phyloP scores from a whole-genome alignment of 1,140 invertebrate genomes.

The Penaeus chinensis region DNA sequence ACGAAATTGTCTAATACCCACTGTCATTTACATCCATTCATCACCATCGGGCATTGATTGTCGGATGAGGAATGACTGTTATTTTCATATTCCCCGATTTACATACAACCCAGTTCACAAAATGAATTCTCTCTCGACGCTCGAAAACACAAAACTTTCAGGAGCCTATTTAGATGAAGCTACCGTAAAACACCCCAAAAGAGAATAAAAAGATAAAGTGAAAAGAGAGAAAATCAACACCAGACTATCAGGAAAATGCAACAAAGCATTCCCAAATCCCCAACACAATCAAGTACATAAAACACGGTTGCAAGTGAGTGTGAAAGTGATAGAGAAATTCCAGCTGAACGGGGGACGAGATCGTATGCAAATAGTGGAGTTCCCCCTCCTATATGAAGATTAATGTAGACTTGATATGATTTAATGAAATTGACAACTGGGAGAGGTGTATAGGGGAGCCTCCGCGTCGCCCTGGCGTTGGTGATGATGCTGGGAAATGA shows the following conservation, averaged over 20 bases:
- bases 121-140: too few species aligned
- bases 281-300: constrained; percentile 12
- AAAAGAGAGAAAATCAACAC: too few species aligned
- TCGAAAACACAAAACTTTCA: background rate
- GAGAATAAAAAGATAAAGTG: too few species aligned
- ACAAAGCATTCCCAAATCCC: background rate
- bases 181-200: too few species aligned
- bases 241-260: constrained; percentile 13
- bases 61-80: constrained; percentile 46
- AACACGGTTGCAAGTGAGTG: background rate
- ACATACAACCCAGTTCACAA: background rate
- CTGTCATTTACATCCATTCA: constrained; percentile 55
- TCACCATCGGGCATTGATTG: constrained; percentile 54
- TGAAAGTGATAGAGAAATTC: constrained; percentile 54
- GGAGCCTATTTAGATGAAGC: background rate
- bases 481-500: background rate
- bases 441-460: constrained; percentile 45
- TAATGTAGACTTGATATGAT: constrained; percentile 61
- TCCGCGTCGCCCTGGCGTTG: too few species aligned
- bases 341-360: constrained; percentile 37
- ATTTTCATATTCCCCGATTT: background rate
- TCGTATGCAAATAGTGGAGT: constrained; percentile 46
- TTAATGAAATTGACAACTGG: constrained; percentile 60
- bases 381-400: constrained; percentile 54
- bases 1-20: background rate